Base-by-base conservation (phyloP, 2,888 invertebrate species). In the Perizoma affinitatum region DNA sequence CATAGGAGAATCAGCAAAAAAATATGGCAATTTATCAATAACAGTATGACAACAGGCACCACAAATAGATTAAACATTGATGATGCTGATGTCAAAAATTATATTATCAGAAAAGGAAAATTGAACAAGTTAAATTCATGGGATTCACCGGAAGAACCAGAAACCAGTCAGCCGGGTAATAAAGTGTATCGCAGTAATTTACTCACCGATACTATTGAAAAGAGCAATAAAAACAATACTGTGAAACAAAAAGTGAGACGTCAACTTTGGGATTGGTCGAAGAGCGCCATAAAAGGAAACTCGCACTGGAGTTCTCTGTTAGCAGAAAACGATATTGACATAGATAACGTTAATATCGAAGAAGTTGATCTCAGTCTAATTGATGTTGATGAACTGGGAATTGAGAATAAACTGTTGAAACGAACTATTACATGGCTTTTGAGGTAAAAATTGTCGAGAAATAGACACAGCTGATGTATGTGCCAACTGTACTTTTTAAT, bases 311-410 rank as follows among this genome's bases (percentile, higher is more conserved):
- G 52, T 54, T 48, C 64, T 41, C 59, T 80, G 38, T 49, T 77
- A 36, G 66, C 66, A 50, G 76, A 76, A 9, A 79, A 80, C 46
- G 57, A 72, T 42, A 78, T 80, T 45, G 57, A 75, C 54, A 64
- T 80, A 36, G 78, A 81, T 35, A 76, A 75, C 48, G 73, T 81
- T 34, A 81, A 79, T 38, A 75, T 80, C 49, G 78, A 80, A 57
- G 70, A 73, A 64, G 54, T 81, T 22, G 73, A 79, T 51, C 71
- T 75, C 11, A 73, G 66, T 60, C 63, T 79, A 0, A 74, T 80
- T 49, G 72, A 82, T 54, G 47, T 81, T 42, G 76, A 82, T 41
- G 74, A 71, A 10, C 61, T 80, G 36, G 75, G 72, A 5, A 79
- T 79, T 42, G 64, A 79, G 59, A 83, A 75, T 53, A 80, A 76